Percentiles rank a stretch among this genome's conserved stretches.
These are phyloP conservation scores for Nothoprocta pentlandii DNA, from an alignment of 2,113 vertebrate species.

Conservation along the genomic window DNA sequence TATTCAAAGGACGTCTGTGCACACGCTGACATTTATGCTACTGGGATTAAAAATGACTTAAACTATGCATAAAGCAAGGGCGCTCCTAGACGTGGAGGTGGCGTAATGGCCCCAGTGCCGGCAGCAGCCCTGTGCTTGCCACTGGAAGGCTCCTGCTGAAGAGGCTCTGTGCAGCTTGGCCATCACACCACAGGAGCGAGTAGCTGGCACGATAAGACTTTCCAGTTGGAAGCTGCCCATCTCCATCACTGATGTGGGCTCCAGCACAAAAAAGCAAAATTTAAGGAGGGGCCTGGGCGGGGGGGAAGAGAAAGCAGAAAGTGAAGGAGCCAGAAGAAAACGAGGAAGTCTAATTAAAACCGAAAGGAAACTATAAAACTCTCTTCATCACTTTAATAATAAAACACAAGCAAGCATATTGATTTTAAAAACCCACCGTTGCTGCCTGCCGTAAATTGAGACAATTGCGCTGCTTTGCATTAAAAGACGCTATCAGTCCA, in stretches of 20 bases:
- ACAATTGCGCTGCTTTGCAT: conserved; percentile 76
- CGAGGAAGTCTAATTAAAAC: conserved; percentile 1
- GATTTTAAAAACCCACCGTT: conserved; percentile 59
- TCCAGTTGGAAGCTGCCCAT: conserved; percentile 71
- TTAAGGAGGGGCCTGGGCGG: background rate
- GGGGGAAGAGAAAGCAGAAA: background rate
- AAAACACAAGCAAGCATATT: conserved; percentile 71
- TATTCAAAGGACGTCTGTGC: background rate
- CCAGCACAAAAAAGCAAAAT: conserved; percentile 49
- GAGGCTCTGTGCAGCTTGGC: background rate
- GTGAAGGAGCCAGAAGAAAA: conserved; percentile 15
- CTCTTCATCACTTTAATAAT: conserved; percentile 48
- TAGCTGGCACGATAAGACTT: conserved; percentile 57
- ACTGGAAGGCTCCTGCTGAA: background rate
- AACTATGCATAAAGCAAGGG: background rate
- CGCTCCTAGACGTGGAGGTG: background rate
- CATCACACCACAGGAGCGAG: background rate
- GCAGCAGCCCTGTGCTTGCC: background rate
- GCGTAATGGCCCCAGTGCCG: background rate
- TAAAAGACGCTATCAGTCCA: conserved; percentile 76
- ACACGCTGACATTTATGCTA: background rate
- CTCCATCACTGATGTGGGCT: conserved; percentile 71
- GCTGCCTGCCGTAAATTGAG: conserved; percentile 78
- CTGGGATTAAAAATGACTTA: background rate
- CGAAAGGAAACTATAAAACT: conserved; percentile 3